phyloP scores from a whole-genome alignment of 2,113 vertebrate species.

The Sterna hirundo region DNA sequence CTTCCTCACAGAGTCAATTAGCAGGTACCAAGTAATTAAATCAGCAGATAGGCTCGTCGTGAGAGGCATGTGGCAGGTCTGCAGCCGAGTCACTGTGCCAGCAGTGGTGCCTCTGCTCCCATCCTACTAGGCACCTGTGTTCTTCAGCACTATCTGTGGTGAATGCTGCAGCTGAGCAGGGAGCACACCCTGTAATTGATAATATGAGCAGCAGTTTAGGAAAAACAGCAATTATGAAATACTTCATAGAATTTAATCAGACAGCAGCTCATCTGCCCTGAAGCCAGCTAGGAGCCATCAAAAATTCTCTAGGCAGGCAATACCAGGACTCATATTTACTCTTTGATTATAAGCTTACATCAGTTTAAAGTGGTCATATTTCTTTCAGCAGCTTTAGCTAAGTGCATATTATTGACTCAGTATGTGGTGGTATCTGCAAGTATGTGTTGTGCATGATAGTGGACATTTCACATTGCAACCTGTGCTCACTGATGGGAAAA shows the following conservation, averaged over 20 bases:
- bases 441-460: neutral
- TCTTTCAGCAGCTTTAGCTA: neutral
- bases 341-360: neutral
- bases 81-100: neutral
- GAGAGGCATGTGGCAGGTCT: neutral
- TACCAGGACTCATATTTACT: neutral
- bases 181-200: neutral
- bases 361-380: neutral
- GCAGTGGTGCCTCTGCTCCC: neutral
- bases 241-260: neutral
- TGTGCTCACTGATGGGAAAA: neutral
- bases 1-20: neutral
- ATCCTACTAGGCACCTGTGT: accelerated
- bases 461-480: neutral
- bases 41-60: neutral
- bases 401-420: accelerated
- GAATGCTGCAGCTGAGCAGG: neutral
- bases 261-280: neutral
- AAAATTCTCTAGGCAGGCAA: neutral
- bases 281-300: neutral
- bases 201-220: neutral
- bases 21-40: neutral
- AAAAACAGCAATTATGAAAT: neutral
- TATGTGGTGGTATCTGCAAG: neutral
- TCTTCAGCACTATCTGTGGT: accelerated